A percentile compares a stretch with the other conserved stretches of the same genome.
phyloP scores from a whole-genome alignment of 2,888 invertebrate genomes.

The Pyrrhia umbra region DNA sequence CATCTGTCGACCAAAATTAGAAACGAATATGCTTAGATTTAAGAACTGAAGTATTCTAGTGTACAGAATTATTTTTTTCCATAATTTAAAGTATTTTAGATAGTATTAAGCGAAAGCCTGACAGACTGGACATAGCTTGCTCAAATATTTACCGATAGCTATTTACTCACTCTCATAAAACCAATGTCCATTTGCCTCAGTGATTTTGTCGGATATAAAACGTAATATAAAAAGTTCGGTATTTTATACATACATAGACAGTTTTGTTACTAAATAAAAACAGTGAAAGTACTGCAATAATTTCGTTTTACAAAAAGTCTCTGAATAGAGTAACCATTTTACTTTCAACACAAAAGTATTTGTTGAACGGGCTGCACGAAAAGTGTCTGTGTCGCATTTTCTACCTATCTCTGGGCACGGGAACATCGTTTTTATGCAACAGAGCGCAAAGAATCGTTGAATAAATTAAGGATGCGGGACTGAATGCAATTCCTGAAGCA shows the following conservation, averaged over 20 bases:
- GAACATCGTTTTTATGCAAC: slow-evolving; percentile 41
- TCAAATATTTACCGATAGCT: slow-evolving; percentile 38
- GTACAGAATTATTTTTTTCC: too few relatives aligned
- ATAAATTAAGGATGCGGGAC: slow-evolving; percentile 47
- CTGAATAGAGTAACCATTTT: slow-evolving; percentile 24
- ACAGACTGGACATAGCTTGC: slow-evolving; percentile 25
- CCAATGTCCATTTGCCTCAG: slow-evolving; percentile 14
- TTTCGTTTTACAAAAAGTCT: slow-evolving; percentile 37
- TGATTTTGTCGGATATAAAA: slow-evolving; percentile 22
- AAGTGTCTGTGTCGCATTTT: slow-evolving; percentile 9
- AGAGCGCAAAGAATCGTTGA: slow-evolving; percentile 47
- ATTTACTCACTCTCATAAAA: slow-evolving; percentile 33
- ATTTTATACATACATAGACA: slow-evolving; percentile 1
- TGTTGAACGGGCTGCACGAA: slow-evolving; percentile 3
- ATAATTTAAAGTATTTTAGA: neutral
- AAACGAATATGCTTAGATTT: too few relatives aligned
- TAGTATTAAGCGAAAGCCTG: slow-evolving; percentile 12
- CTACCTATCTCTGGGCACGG: neutral
- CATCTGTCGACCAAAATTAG: too few relatives aligned
- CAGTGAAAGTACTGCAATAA: slow-evolving; percentile 6
- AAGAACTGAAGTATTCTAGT: too few relatives aligned
- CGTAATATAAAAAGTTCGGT: slow-evolving; percentile 1
- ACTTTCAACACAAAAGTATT: slow-evolving; percentile 35
- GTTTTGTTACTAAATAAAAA: slow-evolving; percentile 34
- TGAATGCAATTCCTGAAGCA: slow-evolving; percentile 31